Percentiles rank a stretch among this genome's conserved stretches.
Conservation (phyloP, 2,113 vertebrate genomes). For the Xenopus borealis region DNA sequence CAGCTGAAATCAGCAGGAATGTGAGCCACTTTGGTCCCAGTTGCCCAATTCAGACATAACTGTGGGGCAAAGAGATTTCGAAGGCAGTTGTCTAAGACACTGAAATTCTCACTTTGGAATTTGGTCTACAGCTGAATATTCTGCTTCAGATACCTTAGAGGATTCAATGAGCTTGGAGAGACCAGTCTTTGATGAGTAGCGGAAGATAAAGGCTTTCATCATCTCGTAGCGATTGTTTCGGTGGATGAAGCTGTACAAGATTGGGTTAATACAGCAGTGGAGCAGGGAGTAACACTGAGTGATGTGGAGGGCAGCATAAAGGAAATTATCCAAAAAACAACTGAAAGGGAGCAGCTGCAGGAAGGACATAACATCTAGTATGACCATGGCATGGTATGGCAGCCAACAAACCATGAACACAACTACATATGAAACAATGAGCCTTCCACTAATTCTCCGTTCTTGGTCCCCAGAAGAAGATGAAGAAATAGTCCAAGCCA, state of each 20-base stretch:
- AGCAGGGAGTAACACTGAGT: slow-evolving; percentile 84
- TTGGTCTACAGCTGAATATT: slow-evolving; percentile 82
- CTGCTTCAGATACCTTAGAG: slow-evolving; percentile 74
- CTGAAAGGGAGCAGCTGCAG: slow-evolving; percentile 76
- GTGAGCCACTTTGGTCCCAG: slow-evolving; percentile 32
- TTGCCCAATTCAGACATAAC: background rate
- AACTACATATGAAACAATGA: slow-evolving; percentile 81
- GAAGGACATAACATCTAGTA: slow-evolving; percentile 78
- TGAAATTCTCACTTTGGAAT: slow-evolving; percentile 59
- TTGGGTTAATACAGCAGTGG: slow-evolving; percentile 86
- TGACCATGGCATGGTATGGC: slow-evolving; percentile 76
- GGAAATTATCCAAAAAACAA: slow-evolving; percentile 79
- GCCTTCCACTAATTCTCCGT: slow-evolving; percentile 70
- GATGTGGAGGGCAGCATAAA: slow-evolving; percentile 75
- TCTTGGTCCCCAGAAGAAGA: slow-evolving; percentile 70
- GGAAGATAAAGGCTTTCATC: slow-evolving; percentile 91
- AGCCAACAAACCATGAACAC: slow-evolving; percentile 89
- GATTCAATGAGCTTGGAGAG: slow-evolving; percentile 81
- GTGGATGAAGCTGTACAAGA: slow-evolving; percentile 85
- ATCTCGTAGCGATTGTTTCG: slow-evolving; percentile 85
- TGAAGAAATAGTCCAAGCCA: slow-evolving; percentile 67
- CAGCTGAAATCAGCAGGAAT: slow-evolving; percentile 13
- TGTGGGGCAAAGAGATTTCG: background rate
- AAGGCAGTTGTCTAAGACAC: background rate
- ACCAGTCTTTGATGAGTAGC: slow-evolving; percentile 85